Conservation (phyloP, 2,888 invertebrate genomes). For the Lithophane socia region DNA sequence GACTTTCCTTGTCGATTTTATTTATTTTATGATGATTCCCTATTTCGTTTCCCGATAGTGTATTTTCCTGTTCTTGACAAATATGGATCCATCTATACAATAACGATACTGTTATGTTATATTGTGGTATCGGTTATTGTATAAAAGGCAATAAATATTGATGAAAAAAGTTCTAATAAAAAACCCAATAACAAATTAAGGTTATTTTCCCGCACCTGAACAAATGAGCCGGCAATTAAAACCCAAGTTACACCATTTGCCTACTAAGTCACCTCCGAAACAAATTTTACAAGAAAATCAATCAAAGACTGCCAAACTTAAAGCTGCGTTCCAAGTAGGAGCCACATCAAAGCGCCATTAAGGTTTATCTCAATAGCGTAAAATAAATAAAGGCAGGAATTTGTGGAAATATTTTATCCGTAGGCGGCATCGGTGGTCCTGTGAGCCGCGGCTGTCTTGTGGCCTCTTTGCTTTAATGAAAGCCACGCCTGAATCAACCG, state of each 20-base stretch:
- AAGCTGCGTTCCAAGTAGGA: slow-evolving; percentile 78
- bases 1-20: slow-evolving; percentile 41
- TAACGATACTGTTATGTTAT: neutral
- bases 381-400: slow-evolving; percentile 88
- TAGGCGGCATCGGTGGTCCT: slow-evolving; percentile 75
- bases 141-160: slow-evolving; percentile 3
- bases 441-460: slow-evolving; percentile 79
- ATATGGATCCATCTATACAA: slow-evolving; percentile 11
- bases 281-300: slow-evolving; percentile 84
- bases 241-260: slow-evolving; percentile 68
- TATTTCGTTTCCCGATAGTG: slow-evolving; percentile 16
- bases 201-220: slow-evolving; percentile 49
- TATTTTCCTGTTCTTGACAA: slow-evolving; percentile 29
- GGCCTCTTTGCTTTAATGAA: slow-evolving; percentile 88
- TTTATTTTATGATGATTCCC: slow-evolving; percentile 43
- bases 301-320: slow-evolving; percentile 87
- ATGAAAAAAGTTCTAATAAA: slow-evolving; percentile 22
- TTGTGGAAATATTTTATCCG: slow-evolving; percentile 87
- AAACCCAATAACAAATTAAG: slow-evolving; percentile 27
- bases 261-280: slow-evolving; percentile 73
- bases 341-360: slow-evolving; percentile 90
- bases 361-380: slow-evolving; percentile 87
- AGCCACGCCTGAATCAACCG: slow-evolving; percentile 80
- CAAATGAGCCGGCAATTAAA: slow-evolving; percentile 71
- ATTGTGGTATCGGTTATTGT: slow-evolving; percentile 15